Percentiles rank a stretch among this genome's conserved stretches.
These are phyloP conservation scores for Styela plicata DNA, from an alignment of 23 tunicate genomes.

Conservation along the genomic window DNA sequence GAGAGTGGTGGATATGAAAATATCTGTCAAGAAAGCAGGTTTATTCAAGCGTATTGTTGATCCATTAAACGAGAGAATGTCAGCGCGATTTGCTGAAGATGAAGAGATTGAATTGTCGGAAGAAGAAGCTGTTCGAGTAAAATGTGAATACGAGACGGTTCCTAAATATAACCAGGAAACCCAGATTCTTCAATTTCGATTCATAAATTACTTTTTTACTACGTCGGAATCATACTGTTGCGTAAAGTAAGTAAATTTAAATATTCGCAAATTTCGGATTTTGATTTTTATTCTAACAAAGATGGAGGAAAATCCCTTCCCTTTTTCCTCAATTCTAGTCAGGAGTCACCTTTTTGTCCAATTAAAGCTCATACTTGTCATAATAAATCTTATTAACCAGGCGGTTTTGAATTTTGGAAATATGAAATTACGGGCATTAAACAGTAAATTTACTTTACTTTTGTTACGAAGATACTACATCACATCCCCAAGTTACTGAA, in stretches of 20 bases:
- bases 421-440: no score
- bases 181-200: neutral
- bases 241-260: neutral
- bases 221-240: slow-evolving; percentile 8
- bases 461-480: no score
- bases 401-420: no score
- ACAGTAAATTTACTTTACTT: no score
- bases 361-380: no score
- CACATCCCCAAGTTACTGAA: no score
- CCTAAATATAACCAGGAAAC: neutral
- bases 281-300: no score
- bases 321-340: no score
- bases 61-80: neutral
- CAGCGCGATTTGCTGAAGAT: neutral
- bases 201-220: neutral
- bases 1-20: neutral
- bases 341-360: no score
- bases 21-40: neutral
- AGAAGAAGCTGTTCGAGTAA: slow-evolving; percentile 1
- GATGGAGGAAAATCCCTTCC: no score
- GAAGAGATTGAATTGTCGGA: neutral
- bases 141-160: slow-evolving; percentile 3
- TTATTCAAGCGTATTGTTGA: neutral
- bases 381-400: no score
- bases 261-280: neutral